Conservation (phyloP, 2,888 invertebrate genomes). For the Nysson spinosus region DNA sequence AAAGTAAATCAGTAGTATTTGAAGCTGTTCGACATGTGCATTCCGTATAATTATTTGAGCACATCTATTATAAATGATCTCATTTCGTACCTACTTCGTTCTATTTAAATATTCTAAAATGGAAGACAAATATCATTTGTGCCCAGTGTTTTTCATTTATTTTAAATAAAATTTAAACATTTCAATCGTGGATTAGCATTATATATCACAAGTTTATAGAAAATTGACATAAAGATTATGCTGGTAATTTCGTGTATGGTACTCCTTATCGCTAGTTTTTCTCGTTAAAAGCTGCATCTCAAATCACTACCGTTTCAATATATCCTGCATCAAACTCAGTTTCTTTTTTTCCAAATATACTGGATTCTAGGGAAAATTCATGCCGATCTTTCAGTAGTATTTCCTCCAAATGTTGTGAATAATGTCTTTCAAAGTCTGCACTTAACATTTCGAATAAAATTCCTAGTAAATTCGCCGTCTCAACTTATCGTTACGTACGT, state of each 20-base stretch:
- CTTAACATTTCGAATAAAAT: too few species aligned
- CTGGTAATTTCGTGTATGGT: conserved; percentile 12
- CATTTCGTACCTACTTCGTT: conserved; percentile 10
- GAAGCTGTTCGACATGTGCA: not conserved
- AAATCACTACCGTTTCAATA: conserved; percentile 29
- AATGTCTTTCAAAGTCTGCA: too few species aligned
- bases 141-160: conserved; percentile 33
- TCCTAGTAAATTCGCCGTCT: too few species aligned
- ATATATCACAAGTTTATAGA: conserved; percentile 50
- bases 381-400: too few species aligned
- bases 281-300: conserved; percentile 37
- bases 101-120: conserved; percentile 32
- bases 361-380: too few species aligned
- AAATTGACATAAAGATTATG: conserved; percentile 43
- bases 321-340: too few species aligned
- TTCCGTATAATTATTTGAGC: conserved; percentile 16
- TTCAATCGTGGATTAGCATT: conserved; percentile 32
- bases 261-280: conserved; percentile 23
- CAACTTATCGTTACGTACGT: too few species aligned
- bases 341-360: too few species aligned
- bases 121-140: conserved; percentile 51
- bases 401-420: too few species aligned
- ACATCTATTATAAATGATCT: conserved; percentile 26
- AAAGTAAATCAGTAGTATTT: not conserved
- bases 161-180: conserved; percentile 37